Conservation (phyloP, 2,113 vertebrate genomes). For the Piaya cayana region DNA sequence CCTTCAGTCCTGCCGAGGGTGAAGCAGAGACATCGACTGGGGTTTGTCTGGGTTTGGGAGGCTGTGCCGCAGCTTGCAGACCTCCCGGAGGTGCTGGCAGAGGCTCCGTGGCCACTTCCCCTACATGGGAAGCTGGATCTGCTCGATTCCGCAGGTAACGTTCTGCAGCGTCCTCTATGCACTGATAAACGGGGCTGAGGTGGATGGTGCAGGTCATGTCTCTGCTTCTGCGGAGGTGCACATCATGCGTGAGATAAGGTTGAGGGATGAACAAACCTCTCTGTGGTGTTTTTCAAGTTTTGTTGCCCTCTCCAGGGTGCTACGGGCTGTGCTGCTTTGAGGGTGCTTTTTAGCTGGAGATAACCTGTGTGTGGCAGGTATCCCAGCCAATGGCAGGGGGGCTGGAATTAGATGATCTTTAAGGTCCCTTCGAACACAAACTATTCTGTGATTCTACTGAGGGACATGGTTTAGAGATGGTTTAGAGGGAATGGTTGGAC, state of each 20-base stretch:
- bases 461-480: too few species aligned
- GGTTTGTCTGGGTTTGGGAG: neutral
- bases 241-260: accelerated
- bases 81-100: neutral
- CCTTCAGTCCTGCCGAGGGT: accelerated
- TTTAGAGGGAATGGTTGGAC: too few species aligned
- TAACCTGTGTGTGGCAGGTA: too few species aligned
- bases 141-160: accelerated
- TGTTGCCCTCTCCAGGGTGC: neutral
- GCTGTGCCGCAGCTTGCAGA: accelerated
- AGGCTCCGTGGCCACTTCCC: neutral
- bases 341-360: neutral
- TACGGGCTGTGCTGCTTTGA: neutral
- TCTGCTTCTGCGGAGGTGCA: neutral
- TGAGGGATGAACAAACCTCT: neutral
- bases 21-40: accelerated
- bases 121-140: accelerated
- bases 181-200: accelerated
- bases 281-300: neutral
- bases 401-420: too few species aligned
- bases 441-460: too few species aligned
- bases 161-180: neutral
- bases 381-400: too few species aligned
- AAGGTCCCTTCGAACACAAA: too few species aligned
- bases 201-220: accelerated